Evolutionary conservation across 2,113 vertebrate species (phyloP).

Genomic region (Mustela lutreola): DNA sequence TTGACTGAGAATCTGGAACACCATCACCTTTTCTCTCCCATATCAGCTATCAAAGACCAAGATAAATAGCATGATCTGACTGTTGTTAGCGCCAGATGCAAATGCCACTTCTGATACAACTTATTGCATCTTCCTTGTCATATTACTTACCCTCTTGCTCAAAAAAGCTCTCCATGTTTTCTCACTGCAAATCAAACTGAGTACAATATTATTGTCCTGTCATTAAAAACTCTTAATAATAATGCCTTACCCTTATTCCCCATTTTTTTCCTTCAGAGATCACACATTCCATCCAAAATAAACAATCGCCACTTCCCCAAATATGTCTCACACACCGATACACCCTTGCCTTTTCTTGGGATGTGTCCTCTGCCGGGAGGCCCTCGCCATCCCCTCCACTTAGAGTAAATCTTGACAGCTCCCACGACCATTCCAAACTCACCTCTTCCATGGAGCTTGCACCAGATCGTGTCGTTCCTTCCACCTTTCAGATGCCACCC

Average conservation of each 20-base stretch:
- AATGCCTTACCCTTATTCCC: neutral
- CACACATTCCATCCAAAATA: neutral
- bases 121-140: neutral
- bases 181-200: slow-evolving; percentile 26
- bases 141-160: neutral
- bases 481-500: neutral
- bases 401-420: neutral
- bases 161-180: neutral
- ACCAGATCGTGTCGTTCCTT: neutral
- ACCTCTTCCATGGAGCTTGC: neutral
- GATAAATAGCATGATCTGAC: neutral
- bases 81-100: neutral
- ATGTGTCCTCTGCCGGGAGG: neutral
- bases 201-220: neutral
- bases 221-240: neutral
- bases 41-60: neutral
- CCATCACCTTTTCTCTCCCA: neutral
- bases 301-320: neutral
- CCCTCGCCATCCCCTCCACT: neutral
- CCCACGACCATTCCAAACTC: neutral
- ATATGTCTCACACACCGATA: neutral
- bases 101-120: neutral
- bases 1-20: neutral
- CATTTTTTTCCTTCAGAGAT: neutral
- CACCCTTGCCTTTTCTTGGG: neutral